These are phyloP conservation scores for Strongylocentrotus purpuratus DNA, from an alignment of 35 echinoderm and acorn worm genomes.

Conservation along the genomic window DNA sequence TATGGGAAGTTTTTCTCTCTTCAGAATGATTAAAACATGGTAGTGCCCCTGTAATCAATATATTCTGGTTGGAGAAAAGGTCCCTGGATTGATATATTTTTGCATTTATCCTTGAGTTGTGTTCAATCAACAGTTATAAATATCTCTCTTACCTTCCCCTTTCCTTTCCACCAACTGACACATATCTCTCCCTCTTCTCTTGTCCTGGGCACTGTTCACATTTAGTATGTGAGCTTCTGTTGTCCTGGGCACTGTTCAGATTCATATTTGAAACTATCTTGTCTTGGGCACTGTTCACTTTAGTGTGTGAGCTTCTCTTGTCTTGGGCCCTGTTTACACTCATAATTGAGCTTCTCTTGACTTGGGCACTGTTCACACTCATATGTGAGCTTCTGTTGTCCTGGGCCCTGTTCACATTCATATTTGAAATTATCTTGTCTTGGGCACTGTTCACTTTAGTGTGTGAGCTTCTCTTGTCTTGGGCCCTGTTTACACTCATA, in stretches of 20 bases:
- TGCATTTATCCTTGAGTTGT: conserved; percentile 8
- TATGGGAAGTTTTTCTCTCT: neutral
- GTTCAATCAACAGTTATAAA: conserved; percentile 9
- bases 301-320: neutral
- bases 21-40: neutral
- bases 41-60: neutral
- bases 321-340: neutral
- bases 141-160: neutral
- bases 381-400: neutral
- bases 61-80: neutral
- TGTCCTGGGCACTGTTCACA: neutral
- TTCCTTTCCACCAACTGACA: neutral
- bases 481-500: neutral
- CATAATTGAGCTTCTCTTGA: too few relatives aligned
- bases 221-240: neutral
- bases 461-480: neutral
- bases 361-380: too few relatives aligned
- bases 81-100: neutral
- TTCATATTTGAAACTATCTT: neutral
- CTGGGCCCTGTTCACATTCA: neutral
- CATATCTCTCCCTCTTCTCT: neutral
- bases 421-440: too few relatives aligned
- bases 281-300: neutral
- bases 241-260: neutral
- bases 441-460: neutral